These are phyloP conservation scores for Perizoma affinitatum DNA, from an alignment of 2,888 invertebrate genomes.

Conservation along the genomic window DNA sequence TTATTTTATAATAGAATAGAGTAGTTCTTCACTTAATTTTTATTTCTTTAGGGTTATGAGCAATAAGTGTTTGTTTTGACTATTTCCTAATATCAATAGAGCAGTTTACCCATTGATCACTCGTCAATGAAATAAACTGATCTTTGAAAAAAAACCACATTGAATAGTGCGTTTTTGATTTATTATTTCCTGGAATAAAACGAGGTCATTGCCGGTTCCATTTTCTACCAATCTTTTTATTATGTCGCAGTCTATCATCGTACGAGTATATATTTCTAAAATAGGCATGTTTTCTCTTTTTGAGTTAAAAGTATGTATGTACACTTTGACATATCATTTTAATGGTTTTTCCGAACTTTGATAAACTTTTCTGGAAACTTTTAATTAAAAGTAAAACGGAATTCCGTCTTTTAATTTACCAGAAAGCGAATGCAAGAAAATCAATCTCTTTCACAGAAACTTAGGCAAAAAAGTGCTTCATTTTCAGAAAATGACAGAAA, in stretches of 20 bases:
- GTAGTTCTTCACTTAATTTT: too few species aligned
- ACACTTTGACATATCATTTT: too few species aligned
- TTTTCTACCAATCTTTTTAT: conserved; percentile 17
- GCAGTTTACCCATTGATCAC: neutral
- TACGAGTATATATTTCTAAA: conserved; percentile 9
- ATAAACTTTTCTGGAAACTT: conserved; percentile 15
- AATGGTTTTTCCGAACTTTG: neutral
- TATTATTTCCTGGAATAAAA: conserved; percentile 29
- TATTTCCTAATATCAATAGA: too few species aligned
- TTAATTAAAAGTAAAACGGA: too few species aligned
- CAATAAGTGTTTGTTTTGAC: too few species aligned
- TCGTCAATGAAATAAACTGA: neutral
- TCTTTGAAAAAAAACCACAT: too few species aligned
- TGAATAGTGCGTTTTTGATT: conserved; percentile 24
- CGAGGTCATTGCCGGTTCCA: conserved; percentile 4
- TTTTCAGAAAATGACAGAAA: conserved; percentile 1
- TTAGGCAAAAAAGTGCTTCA: conserved; percentile 4
- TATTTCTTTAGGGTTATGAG: too few species aligned
- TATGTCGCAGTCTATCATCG: conserved; percentile 2
- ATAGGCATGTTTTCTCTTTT: neutral
- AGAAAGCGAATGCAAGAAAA: conserved; percentile 24
- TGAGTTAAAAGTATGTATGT: too few species aligned
- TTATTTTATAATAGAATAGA: too few species aligned
- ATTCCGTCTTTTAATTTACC: conserved; percentile 23
- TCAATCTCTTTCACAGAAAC: conserved; percentile 21